These are phyloP conservation scores for Neolamprologus sp. DNA, from an alignment of 2,113 vertebrate genomes.

Conservation along the genomic window DNA sequence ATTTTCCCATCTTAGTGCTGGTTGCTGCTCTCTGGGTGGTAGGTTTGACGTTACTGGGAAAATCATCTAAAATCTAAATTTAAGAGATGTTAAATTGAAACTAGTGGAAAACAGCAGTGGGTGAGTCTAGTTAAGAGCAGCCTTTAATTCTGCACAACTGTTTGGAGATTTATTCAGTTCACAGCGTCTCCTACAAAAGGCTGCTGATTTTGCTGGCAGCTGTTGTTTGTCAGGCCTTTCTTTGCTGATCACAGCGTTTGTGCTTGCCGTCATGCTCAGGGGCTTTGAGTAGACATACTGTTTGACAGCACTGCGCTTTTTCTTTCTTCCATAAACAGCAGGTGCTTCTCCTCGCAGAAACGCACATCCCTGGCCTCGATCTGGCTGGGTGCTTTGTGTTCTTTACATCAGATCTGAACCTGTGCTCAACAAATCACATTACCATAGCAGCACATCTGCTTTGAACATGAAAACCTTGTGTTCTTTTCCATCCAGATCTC, in stretches of 20 bases:
- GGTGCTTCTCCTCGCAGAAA: constrained; percentile 47
- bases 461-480: neutral
- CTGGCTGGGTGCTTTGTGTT: constrained; percentile 28
- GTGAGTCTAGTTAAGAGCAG: neutral
- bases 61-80: neutral
- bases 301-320: constrained; percentile 3
- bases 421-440: neutral
- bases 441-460: neutral
- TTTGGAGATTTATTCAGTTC: neutral
- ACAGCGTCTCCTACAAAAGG: neutral
- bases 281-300: neutral
- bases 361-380: neutral
- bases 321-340: constrained; percentile 62
- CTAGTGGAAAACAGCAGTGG: neutral
- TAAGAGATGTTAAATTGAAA: neutral
- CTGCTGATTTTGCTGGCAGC: neutral
- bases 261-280: constrained; percentile 17
- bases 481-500: neutral
- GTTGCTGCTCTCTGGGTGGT: constrained; percentile 1
- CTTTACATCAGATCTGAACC: constrained; percentile 13
- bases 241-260: constrained; percentile 7
- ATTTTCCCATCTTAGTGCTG: constrained; percentile 51
- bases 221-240: constrained; percentile 9
- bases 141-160: neutral
- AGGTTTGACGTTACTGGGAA: neutral